Conservation (phyloP, 2,888 invertebrate genomes). For the Amorpha juglandis region DNA sequence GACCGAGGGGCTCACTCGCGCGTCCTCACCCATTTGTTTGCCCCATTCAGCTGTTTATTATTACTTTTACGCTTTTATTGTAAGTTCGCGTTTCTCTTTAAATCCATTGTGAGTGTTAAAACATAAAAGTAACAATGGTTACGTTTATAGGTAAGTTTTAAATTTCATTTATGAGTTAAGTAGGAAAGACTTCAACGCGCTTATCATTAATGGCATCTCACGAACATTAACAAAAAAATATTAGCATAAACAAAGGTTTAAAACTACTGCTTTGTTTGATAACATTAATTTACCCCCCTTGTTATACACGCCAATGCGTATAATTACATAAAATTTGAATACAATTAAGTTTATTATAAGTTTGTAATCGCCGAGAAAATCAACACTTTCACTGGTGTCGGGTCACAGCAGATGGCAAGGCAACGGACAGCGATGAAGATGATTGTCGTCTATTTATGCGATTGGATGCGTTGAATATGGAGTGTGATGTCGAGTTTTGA, state of each 20-base stretch:
- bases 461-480: slow-evolving; percentile 1
- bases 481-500: background rate
- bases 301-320: slow-evolving; percentile 20
- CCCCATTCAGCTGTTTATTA: slow-evolving; percentile 54
- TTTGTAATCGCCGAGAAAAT: slow-evolving; percentile 4
- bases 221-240: slow-evolving; percentile 21
- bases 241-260: slow-evolving; percentile 13
- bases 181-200: slow-evolving; percentile 42
- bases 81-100: slow-evolving; percentile 43
- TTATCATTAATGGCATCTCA: slow-evolving; percentile 25
- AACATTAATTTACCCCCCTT: slow-evolving; percentile 3
- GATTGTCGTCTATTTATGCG: slow-evolving; percentile 3
- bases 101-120: slow-evolving; percentile 41
- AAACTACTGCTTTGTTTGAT: slow-evolving; percentile 24
- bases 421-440: background rate
- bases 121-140: slow-evolving; percentile 34
- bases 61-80: slow-evolving; percentile 54
- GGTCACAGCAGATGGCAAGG: slow-evolving; percentile 12
- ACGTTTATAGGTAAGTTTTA: slow-evolving; percentile 30
- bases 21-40: slow-evolving; percentile 52
- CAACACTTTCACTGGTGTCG: slow-evolving; percentile 23
- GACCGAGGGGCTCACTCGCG: slow-evolving; percentile 1
- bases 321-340: slow-evolving; percentile 25
- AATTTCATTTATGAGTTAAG: slow-evolving; percentile 27
- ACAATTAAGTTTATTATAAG: slow-evolving; percentile 20